Percentiles rank a stretch among this genome's conserved stretches.
Evolutionary conservation across 2,888 invertebrate genomes (phyloP).

Genomic region (Ochlodes sylvanus): DNA sequence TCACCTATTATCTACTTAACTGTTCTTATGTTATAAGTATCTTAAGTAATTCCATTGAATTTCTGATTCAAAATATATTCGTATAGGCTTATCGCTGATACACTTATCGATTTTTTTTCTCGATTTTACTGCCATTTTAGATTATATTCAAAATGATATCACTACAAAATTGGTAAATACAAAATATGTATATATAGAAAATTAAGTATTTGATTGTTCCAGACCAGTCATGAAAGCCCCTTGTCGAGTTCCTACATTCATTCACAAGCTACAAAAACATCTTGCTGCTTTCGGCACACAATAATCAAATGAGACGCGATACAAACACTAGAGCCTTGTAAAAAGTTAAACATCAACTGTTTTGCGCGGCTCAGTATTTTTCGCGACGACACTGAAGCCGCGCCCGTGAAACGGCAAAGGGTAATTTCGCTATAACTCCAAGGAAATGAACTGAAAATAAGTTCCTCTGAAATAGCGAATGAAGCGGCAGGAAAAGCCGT

Average conservation of each 20-base stretch:
- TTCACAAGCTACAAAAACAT: too few relatives aligned
- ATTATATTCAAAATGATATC: too few relatives aligned
- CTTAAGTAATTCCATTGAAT: too few relatives aligned
- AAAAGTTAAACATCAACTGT: conserved; percentile 10
- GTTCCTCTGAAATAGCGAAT: conserved; percentile 36
- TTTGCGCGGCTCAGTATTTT: conserved; percentile 17
- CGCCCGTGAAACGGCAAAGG: conserved; percentile 34
- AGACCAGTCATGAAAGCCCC: too few relatives aligned
- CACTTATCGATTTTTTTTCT: too few relatives aligned
- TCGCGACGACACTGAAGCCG: conserved; percentile 2
- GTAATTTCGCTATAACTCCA: conserved; percentile 38
- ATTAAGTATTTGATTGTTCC: too few relatives aligned
- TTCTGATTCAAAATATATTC: too few relatives aligned
- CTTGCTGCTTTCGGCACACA: background rate
- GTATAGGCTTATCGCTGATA: too few relatives aligned
- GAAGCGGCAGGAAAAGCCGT: conserved; percentile 34
- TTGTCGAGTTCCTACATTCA: too few relatives aligned
- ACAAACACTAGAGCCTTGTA: background rate
- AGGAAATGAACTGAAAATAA: conserved; percentile 38
- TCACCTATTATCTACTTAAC: background rate
- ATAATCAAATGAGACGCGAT: background rate
- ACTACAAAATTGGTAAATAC: too few relatives aligned
- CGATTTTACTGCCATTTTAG: too few relatives aligned
- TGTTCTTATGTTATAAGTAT: background rate
- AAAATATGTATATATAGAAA: too few relatives aligned